phyloP scores from a whole-genome alignment of 2,888 invertebrate species.

The Philonicus albiceps region DNA sequence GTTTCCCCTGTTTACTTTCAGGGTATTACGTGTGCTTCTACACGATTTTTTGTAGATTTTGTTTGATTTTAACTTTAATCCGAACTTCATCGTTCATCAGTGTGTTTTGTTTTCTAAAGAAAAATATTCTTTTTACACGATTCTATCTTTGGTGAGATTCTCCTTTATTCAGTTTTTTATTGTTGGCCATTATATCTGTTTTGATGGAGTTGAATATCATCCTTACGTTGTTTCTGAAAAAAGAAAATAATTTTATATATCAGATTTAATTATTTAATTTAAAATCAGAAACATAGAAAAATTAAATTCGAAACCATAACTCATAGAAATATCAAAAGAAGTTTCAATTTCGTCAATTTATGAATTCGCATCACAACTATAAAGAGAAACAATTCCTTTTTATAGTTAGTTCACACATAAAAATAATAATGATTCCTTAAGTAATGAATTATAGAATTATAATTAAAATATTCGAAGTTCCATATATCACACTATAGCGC shows the following conservation, averaged over 20 bases:
- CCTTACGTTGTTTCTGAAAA: not conserved
- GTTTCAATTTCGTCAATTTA: not conserved
- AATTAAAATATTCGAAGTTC: too few relatives aligned
- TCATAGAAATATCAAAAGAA: not conserved
- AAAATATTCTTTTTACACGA: not conserved
- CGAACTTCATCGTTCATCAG: not conserved
- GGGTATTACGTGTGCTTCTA: not conserved
- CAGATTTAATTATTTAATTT: not conserved
- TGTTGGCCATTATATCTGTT: not conserved
- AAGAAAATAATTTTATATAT: not conserved
- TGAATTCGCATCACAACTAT: too few relatives aligned
- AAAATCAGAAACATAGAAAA: not conserved
- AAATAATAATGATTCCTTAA: too few relatives aligned
- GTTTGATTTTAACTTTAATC: not conserved
- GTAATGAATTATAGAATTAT: too few relatives aligned
- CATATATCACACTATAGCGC: too few relatives aligned
- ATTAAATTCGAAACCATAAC: not conserved
- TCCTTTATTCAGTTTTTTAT: not conserved
- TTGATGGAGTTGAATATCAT: not conserved
- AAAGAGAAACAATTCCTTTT: too few relatives aligned
- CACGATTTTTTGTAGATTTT: slow-evolving; percentile 2
- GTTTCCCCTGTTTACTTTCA: not conserved
- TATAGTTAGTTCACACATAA: too few relatives aligned
- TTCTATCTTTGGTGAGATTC: not conserved
- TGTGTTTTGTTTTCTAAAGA: not conserved